Base-by-base conservation (phyloP, 64 coral and sea anemone genomes). In the Hydrozoanthus tunicans region DNA sequence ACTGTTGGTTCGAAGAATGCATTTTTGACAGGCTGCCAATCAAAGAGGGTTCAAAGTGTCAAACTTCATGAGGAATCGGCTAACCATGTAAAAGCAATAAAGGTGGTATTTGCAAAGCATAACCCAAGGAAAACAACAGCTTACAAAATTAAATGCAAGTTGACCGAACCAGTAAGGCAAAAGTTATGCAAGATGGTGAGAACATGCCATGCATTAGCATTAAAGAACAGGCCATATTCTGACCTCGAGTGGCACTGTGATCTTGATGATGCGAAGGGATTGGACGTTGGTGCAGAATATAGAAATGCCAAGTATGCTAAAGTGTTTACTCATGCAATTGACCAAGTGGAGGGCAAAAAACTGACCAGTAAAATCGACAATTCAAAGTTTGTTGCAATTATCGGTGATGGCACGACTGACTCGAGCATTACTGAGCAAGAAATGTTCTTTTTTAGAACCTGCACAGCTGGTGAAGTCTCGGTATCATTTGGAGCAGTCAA, bases 401-500 rank as follows among this genome's bases (percentile, higher is more conserved):
- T 90, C 3, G 62, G 86, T 17, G 86, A 90, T 60, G 86, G 86
- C 6, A 32, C 78, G 11, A 91, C 90, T 1, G 79, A 82, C 56
- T 91, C 55, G 1, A 60, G 51, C 6, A 3, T 91, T 7, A 91
- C 78, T 14, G 90, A 91, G 11, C 78, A 91, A 8, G 90, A 91
- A 26, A 91, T 91, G 25, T 81, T 81, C 64, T 82, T 71, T 70
- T 32, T 81, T 1, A 81, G 79, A 82, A 82, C 79, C 9, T 81
- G 78, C 54, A 59, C 2, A 3, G 15, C 5, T 69, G 78, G 90
- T 58, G 27, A 15, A 58, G 64, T 91, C 13, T 79, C 52, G 15
- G 77, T 79, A 17, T 79, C 77, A 59, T 61, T 79, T 79, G 77
- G 9, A 58, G 77, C 43, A 61, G 54, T 80, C 7, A 62, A 80